Base-by-base conservation (phyloP, 2,888 invertebrate genomes). In the Microctonus hyperodae region DNA sequence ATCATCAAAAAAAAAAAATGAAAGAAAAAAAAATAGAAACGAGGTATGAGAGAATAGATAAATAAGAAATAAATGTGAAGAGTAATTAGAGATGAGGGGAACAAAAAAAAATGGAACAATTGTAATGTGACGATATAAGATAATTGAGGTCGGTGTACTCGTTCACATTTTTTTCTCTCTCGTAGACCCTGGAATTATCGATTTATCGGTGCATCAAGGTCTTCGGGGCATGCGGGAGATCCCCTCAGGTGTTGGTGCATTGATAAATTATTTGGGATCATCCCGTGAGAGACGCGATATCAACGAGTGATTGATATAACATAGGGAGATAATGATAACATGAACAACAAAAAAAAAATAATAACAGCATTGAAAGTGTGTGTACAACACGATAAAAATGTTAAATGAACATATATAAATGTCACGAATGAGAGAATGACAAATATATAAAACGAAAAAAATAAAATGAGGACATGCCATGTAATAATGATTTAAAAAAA, bases 131-230 rank as follows among this genome's bases (percentile, higher is more conserved):
- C 61, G 48, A 31, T 64, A 57, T 57, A 25, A 62, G 59, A 53
- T 64, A 57, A 67, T 59, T 33, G 35, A 35, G 31, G 57, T 62
- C 64, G 69, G 65, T 61, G 65, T 70, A 44, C 44, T 16, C 16
- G 7, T 16, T 20, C 44, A 16, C 44, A n/a, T n/a, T n/a, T 44
- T 7, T 44, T 16, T 40, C 16, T 40, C 35, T 35, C 35, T 67
- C 57, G 72, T 70, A 61, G 65, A 56, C 67, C 67, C 59, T 69
- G 69, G 55, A 62, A 66, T 66, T 69, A 69, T 72, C 70, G 70
- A 70, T 72, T 70, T 70, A 68, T 71, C 61, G 71, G 63, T 65
- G 58, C 69, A 67, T 70, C 69, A 65, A 69, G 67, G 70, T 69
- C 67, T 69, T 57, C 31, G 58, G 31, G 65, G 64, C 62, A 69